Percentiles rank a stretch among this genome's conserved stretches.
These are phyloP conservation scores for Caenorhabditis sp. DNA, from an alignment of 2,888 invertebrate genomes.

Conservation along the genomic window DNA sequence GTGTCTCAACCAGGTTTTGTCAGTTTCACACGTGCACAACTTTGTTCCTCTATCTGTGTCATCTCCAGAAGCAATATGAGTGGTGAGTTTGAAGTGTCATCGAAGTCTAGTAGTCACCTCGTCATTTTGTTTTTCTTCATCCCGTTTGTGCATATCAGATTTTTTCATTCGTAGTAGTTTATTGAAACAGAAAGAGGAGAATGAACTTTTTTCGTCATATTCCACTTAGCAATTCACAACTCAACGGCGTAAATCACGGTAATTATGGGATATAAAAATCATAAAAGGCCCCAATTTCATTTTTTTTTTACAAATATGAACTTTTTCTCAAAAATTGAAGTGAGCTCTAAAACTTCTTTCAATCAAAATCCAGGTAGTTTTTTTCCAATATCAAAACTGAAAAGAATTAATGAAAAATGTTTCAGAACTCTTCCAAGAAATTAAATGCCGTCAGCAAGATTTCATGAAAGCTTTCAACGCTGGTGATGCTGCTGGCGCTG, in stretches of 20 bases:
- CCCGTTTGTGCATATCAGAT: not conserved
- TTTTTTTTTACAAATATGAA: constrained; percentile 10
- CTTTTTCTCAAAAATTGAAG: constrained; percentile 24
- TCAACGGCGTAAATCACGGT: constrained; percentile 66
- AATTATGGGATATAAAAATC: not conserved
- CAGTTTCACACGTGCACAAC: constrained; percentile 16
- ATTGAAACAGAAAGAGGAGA: not conserved
- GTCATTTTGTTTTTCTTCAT: not conserved
- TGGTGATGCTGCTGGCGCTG: constrained; percentile 63
- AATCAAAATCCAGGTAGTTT: not conserved
- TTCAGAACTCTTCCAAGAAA: constrained; percentile 70
- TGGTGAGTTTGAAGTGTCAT: constrained; percentile 47
- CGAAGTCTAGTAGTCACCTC: not conserved
- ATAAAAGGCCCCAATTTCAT: not conserved
- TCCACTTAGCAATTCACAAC: constrained; percentile 59
- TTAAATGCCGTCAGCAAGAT: constrained; percentile 69
- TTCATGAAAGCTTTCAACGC: constrained; percentile 70
- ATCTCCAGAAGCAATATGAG: constrained; percentile 35
- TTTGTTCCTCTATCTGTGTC: constrained; percentile 17
- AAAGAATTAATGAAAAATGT: not conserved
- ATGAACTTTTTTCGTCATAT: constrained; percentile 67
- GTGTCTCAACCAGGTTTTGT: constrained; percentile 7
- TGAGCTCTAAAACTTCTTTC: not conserved
- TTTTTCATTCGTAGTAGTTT: not conserved
- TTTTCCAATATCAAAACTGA: not conserved